These are phyloP conservation scores for Talpa occidentalis DNA, from an alignment of 2,113 vertebrate genomes.

Conservation along the genomic window DNA sequence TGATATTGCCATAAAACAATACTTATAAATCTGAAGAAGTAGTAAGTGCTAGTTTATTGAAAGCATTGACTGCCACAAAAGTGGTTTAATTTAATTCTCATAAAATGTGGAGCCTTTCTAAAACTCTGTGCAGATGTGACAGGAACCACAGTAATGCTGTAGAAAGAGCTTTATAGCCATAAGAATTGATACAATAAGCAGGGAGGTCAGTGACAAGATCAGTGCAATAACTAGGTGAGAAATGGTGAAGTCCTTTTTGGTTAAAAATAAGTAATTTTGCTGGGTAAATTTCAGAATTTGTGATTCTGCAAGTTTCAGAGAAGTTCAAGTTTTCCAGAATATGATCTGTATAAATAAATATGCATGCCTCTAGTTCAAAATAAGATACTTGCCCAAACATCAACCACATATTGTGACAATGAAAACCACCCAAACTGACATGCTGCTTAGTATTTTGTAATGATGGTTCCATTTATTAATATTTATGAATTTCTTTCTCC, in stretches of 20 bases:
- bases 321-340: constrained; percentile 41
- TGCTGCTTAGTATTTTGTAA: constrained; percentile 73
- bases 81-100: neutral
- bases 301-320: constrained; percentile 12
- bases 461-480: constrained; percentile 79
- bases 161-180: neutral
- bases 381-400: constrained; percentile 55
- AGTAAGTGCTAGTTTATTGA: neutral
- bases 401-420: constrained; percentile 61
- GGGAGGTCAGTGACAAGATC: neutral
- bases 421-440: constrained; percentile 66
- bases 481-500: constrained; percentile 79
- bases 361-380: neutral
- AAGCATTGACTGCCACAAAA: neutral
- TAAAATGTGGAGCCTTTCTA: neutral
- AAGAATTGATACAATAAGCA: neutral
- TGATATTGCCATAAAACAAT: constrained; percentile 2
- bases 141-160: neutral
- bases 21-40: neutral
- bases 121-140: neutral
- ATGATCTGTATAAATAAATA: constrained; percentile 38
- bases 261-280: neutral
- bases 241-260: neutral
- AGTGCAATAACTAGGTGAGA: neutral
- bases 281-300: constrained; percentile 46